Evolutionary conservation across 2,888 invertebrate species (phyloP).

Genomic region (Byasa hedistus): DNA sequence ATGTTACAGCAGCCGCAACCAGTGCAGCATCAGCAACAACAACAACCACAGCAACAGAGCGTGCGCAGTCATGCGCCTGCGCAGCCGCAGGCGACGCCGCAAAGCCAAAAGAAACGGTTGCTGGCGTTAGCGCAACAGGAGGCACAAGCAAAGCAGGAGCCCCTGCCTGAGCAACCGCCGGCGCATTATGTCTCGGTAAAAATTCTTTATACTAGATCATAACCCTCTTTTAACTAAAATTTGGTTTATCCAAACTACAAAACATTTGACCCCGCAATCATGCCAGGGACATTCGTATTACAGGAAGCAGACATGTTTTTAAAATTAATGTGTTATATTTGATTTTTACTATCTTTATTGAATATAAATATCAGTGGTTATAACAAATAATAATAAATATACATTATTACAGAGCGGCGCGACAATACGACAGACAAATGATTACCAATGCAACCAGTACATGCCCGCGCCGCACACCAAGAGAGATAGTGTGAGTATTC

Average conservation of each 20-base stretch:
- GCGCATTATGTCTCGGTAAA: conserved; percentile 48
- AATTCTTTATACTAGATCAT: background rate
- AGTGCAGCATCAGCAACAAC: conserved; percentile 36
- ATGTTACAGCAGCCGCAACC: conserved; percentile 31
- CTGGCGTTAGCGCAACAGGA: conserved; percentile 87
- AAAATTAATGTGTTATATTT: too few relatives aligned
- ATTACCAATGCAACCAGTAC: conserved; percentile 75
- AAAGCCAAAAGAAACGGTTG: conserved; percentile 93
- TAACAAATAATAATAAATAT: background rate
- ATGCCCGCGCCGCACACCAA: conserved; percentile 68
- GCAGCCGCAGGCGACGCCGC: conserved; percentile 75
- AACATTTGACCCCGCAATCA: too few relatives aligned
- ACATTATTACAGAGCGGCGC: conserved; percentile 55
- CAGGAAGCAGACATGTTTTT: too few relatives aligned
- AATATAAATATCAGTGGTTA: too few relatives aligned
- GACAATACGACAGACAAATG: conserved; percentile 64
- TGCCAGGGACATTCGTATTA: too few relatives aligned
- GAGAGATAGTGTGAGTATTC: conserved; percentile 68
- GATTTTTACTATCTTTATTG: too few relatives aligned
- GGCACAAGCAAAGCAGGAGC: conserved; percentile 77
- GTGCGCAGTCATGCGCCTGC: conserved; percentile 34
- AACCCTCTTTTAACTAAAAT: too few relatives aligned
- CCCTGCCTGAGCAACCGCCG: conserved; percentile 73
- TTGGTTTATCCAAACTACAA: too few relatives aligned
- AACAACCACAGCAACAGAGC: conserved; percentile 31